A percentile compares a stretch with the other conserved stretches of the same genome.
Evolutionary conservation across 2,888 invertebrate species (phyloP).

Genomic region (Aricia artaxerxes): DNA sequence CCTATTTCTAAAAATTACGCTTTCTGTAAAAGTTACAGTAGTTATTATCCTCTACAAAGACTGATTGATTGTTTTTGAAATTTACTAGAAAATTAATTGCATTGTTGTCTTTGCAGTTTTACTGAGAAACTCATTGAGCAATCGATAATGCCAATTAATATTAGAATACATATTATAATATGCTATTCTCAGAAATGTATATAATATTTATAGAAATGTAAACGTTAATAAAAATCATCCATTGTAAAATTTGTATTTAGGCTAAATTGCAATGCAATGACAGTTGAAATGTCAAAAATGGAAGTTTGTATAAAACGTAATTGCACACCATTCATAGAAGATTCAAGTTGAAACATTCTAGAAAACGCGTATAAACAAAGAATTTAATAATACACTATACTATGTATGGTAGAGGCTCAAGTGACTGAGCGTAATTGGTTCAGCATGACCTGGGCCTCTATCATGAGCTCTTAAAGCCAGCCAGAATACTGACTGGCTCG

Average conservation of each 20-base stretch:
- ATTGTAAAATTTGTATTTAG: too few species aligned
- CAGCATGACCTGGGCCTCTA: conserved; percentile 4
- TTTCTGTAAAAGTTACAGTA: neutral
- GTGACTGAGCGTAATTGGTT: neutral
- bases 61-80: neutral
- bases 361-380: neutral
- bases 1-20: neutral
- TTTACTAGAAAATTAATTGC: neutral
- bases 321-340: too few species aligned
- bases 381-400: neutral
- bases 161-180: too few species aligned
- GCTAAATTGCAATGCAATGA: too few species aligned
- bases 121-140: too few species aligned
- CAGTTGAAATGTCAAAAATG: neutral
- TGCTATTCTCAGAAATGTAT: neutral
- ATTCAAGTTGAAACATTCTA: neutral
- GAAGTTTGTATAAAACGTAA: too few species aligned
- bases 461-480: too few species aligned
- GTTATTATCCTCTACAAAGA: neutral
- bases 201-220: neutral
- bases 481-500: too few species aligned
- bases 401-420: neutral
- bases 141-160: too few species aligned
- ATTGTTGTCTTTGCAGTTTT: neutral
- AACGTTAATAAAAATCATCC: neutral